These are phyloP conservation scores for Tetramorium simillimum DNA, from an alignment of 1,140 invertebrate genomes.

Conservation along the genomic window DNA sequence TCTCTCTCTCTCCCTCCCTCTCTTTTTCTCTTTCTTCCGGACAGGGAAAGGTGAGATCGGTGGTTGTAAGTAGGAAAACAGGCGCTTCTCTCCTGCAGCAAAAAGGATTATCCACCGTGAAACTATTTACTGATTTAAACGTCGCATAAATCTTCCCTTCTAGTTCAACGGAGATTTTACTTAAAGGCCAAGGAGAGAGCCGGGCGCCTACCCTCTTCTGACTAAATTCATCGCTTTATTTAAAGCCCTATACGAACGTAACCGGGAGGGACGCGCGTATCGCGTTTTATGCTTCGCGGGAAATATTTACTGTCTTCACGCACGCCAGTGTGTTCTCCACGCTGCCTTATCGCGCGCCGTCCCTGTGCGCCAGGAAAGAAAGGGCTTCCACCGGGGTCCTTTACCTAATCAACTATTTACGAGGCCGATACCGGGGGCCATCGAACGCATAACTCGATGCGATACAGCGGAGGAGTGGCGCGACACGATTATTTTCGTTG, in stretches of 20 bases:
- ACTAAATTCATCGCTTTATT: slow-evolving; percentile 72
- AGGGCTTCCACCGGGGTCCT: neutral
- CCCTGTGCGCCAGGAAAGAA: neutral
- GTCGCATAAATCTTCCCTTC: slow-evolving; percentile 65
- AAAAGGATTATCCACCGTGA: slow-evolving; percentile 64
- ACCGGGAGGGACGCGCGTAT: slow-evolving; percentile 49
- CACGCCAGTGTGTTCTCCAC: slow-evolving; percentile 61
- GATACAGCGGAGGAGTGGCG: neutral
- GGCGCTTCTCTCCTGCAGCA: slow-evolving; percentile 30
- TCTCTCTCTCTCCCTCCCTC: neutral
- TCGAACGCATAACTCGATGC: slow-evolving; percentile 40
- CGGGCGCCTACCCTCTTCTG: neutral
- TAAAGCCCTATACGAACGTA: slow-evolving; percentile 50
- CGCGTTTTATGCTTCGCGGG: slow-evolving; percentile 36
- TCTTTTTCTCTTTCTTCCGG: neutral
- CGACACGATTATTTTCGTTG: slow-evolving; percentile 6
- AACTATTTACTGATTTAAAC: slow-evolving; percentile 74
- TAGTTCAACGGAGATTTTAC: slow-evolving; percentile 70
- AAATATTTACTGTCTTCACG: slow-evolving; percentile 67
- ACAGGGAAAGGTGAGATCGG: slow-evolving; percentile 8
- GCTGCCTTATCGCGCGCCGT: slow-evolving; percentile 25
- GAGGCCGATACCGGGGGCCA: slow-evolving; percentile 38
- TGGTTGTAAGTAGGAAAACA: slow-evolving; percentile 36
- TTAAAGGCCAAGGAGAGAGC: slow-evolving; percentile 32
- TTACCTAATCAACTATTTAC: slow-evolving; percentile 65